Conservation (phyloP, 2,888 invertebrate species). For the Xestobium rufovillosum region DNA sequence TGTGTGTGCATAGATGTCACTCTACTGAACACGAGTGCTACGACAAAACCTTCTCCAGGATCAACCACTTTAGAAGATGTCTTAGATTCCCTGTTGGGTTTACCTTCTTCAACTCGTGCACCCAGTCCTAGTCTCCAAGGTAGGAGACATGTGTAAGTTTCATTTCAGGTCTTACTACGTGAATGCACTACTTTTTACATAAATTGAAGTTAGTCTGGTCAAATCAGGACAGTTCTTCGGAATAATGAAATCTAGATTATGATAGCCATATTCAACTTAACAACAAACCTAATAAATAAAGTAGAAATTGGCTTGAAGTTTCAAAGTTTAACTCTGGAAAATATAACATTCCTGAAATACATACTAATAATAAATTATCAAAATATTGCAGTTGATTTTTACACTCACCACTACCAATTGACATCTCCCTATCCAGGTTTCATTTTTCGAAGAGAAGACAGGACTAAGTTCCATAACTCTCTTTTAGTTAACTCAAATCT, state of each 20-base stretch:
- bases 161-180: conserved; percentile 44
- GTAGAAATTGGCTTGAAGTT: conserved; percentile 42
- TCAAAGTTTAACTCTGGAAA: too few species aligned
- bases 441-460: too few species aligned
- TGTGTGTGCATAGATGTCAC: conserved; percentile 32
- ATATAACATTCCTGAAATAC: too few species aligned
- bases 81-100: conserved; percentile 82
- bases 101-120: conserved; percentile 70
- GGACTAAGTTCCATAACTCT: too few species aligned
- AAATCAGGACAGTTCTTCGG: not conserved
- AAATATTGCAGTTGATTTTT: too few species aligned
- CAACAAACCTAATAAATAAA: conserved; percentile 26
- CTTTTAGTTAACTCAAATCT: too few species aligned
- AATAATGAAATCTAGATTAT: conserved; percentile 7
- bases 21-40: conserved; percentile 46
- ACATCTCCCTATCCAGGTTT: too few species aligned
- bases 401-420: too few species aligned
- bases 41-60: conserved; percentile 62
- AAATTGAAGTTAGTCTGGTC: conserved; percentile 12
- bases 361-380: too few species aligned
- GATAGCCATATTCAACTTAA: conserved; percentile 29
- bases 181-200: conserved; percentile 17
- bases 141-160: conserved; percentile 75
- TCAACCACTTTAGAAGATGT: conserved; percentile 91
- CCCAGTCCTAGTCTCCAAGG: conserved; percentile 65